Percentiles rank a stretch among this genome's conserved stretches.
Conservation (phyloP, 1,140 invertebrate species). For the Trichomalopsis sarcophagae region DNA sequence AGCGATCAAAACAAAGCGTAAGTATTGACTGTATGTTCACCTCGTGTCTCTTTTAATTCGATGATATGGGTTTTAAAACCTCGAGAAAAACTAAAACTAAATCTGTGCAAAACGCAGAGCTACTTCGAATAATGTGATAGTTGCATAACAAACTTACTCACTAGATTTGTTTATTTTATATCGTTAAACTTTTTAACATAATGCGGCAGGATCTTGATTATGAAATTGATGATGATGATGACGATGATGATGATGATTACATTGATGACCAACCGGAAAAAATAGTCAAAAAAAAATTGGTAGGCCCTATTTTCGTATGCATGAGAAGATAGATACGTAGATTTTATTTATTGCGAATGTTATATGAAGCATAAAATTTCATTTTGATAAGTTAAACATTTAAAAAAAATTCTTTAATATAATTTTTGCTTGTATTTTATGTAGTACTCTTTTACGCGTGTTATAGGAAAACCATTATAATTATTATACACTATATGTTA, state of each 20-base stretch:
- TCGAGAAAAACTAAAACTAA: no score
- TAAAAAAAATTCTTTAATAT: no score
- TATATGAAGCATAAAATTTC: no score
- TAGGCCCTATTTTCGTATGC: background rate
- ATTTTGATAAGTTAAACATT: background rate
- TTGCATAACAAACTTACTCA: no score
- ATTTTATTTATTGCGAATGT: background rate
- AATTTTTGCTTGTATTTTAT: background rate
- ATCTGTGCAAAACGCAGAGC: no score
- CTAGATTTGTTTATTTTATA: background rate
- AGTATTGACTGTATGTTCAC: conserved; percentile 40
- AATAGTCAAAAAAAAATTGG: background rate
- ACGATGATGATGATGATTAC: background rate
- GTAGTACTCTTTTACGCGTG: background rate
- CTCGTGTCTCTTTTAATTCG: background rate
- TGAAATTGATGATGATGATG: background rate
- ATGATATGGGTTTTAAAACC: no score
- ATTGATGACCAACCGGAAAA: background rate
- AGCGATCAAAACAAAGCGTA: conserved; percentile 73
- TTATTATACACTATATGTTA: no score
- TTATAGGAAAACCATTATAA: background rate
- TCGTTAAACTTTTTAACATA: background rate
- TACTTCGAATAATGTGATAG: no score
- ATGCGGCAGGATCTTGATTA: background rate
- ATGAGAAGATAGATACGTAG: background rate